phyloP scores from a whole-genome alignment of 37 sponge, comb jelly and placozoan genomes.

The Mnemiopsis leidyi region DNA sequence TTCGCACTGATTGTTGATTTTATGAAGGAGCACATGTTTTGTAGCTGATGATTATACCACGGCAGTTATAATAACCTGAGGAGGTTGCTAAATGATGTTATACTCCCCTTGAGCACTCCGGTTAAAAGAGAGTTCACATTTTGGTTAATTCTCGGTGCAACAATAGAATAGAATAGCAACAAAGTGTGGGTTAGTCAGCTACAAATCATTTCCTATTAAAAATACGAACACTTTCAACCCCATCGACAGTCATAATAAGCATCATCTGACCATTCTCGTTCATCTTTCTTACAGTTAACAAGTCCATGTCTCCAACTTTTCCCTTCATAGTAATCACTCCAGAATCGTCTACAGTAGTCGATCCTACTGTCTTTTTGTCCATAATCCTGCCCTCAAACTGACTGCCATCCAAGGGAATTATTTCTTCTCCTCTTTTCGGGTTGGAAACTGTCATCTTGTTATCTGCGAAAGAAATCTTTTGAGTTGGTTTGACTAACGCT shows the following conservation, averaged over 20 bases:
- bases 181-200: too few species aligned
- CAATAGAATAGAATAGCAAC: too few species aligned
- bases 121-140: too few species aligned
- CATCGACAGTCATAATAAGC: neutral
- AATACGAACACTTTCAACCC: neutral
- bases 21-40: too few species aligned
- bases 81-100: too few species aligned
- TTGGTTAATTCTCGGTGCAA: too few species aligned
- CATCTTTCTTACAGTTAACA: neutral
- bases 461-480: neutral
- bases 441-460: neutral
- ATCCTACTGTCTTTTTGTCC: neutral
- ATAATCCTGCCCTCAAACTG: neutral
- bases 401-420: neutral
- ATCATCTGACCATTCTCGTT: conserved; percentile 5
- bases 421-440: neutral
- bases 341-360: neutral
- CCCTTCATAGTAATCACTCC: neutral
- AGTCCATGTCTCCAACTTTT: neutral
- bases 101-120: too few species aligned
- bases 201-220: neutral
- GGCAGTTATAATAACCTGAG: too few species aligned
- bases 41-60: too few species aligned
- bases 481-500: neutral
- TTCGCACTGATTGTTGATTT: too few species aligned